Evolutionary conservation across 2,888 invertebrate species (phyloP).

Genomic region (Tipula vernalis): DNA sequence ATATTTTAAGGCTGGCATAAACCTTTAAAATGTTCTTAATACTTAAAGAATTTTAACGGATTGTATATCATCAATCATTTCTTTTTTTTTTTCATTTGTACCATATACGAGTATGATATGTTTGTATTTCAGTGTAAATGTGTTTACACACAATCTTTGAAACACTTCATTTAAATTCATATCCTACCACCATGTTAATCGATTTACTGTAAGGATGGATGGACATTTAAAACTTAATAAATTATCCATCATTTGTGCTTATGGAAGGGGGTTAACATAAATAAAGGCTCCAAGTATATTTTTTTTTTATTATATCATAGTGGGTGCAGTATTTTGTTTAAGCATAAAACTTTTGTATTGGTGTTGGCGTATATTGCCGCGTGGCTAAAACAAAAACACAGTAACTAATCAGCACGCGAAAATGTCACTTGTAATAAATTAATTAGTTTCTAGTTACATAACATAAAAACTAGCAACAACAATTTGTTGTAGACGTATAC

Average conservation of each 20-base stretch:
- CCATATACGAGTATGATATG: background rate
- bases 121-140: background rate
- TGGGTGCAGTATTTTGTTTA: background rate
- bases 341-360: background rate
- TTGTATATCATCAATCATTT: background rate
- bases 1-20: background rate
- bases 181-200: background rate
- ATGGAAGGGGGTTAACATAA: background rate
- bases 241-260: background rate
- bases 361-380: background rate
- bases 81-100: background rate
- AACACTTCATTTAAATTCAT: background rate
- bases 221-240: background rate
- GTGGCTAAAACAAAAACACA: background rate
- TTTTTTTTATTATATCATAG: background rate
- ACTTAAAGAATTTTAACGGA: background rate
- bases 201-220: background rate
- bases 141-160: background rate
- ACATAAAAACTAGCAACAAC: background rate
- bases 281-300: background rate
- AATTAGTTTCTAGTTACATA: background rate
- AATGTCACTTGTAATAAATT: background rate
- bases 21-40: background rate
- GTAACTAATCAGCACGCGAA: background rate
- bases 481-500: background rate